Base-by-base conservation (phyloP, 2,888 invertebrate species). In the Julus scandinavius region DNA sequence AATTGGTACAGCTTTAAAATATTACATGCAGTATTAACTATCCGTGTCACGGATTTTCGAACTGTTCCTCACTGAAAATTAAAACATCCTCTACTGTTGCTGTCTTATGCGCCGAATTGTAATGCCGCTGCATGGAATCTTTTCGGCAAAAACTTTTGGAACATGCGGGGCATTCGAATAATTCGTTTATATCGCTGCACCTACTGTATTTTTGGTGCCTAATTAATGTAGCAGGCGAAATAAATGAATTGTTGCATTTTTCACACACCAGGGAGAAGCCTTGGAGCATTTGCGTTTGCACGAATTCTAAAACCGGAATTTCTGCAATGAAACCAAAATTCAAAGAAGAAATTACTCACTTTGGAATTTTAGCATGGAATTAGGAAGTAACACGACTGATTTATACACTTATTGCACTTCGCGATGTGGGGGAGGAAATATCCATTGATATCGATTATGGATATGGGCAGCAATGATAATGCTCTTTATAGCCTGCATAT, bases 51-150 rank as follows among this genome's bases (percentile, higher is more conserved):
- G 72, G 72, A 29, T 29, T 29, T 29, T 72, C 9, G 29, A 72
- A 72, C 13, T 20, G 13, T 72, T 72, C 72, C 29, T 72, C 72
- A 72, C 29, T 72, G 11, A 72, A 72, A 72, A 72, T 72, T 72
- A 72, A 72, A 72, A 72, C 29, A 13, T 72, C 72, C 1, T 72
- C 72, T n/a, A 72, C 29, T 9, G 29, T 1, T 7, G 72, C 9
- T 72, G 29, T 15, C 49, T 85, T 85, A 49, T 72, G 96, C 40
- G 41, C 41, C n/a, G 85, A 41, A 85, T 85, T 41, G 38, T 20
- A 85, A 41, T 87, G 87, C 17, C 87, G 87, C n/a, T 54, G 45
- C 87, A 87, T 50, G 40, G 87, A 87, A 87, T 87, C 87, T 87
- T 40, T 45, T 49, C 87, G 87, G 20, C 87, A 50, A 29, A 54